Evolutionary conservation across 2,888 invertebrate genomes (phyloP).

Genomic region (Subacronicta megacephala): DNA sequence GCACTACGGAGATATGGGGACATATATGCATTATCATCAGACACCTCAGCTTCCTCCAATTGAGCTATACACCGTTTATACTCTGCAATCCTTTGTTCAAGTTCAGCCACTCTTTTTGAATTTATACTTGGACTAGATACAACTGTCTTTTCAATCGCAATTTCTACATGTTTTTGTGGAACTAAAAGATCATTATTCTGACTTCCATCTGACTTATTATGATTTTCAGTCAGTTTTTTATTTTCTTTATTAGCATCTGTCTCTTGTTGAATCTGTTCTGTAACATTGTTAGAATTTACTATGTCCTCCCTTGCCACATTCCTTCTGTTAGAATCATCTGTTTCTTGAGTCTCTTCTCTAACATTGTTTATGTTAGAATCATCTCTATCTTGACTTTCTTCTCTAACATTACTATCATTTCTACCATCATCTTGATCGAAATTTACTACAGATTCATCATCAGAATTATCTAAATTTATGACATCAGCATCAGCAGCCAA

Average conservation of each 20-base stretch:
- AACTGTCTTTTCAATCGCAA: background rate
- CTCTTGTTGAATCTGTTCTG: no score
- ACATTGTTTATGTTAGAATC: background rate
- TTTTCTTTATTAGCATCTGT: slow-evolving; percentile 11
- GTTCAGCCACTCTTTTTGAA: slow-evolving; percentile 31
- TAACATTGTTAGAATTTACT: background rate
- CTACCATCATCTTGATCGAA: slow-evolving; percentile 43
- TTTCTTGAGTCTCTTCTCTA: background rate
- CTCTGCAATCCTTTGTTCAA: slow-evolving; percentile 62
- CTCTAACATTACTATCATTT: slow-evolving; percentile 7
- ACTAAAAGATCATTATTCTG: slow-evolving; percentile 27
- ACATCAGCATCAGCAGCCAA: slow-evolving; percentile 55
- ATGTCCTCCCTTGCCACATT: background rate
- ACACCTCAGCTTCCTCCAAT: slow-evolving; percentile 69
- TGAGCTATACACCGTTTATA: slow-evolving; percentile 58
- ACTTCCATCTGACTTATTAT: background rate
- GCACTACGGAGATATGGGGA: slow-evolving; percentile 32
- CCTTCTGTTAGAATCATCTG: slow-evolving; percentile 8
- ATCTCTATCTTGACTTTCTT: background rate
- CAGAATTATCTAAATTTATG: slow-evolving; percentile 56
- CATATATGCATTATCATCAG: slow-evolving; percentile 27
- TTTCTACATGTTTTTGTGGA: slow-evolving; percentile 5
- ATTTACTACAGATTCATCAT: slow-evolving; percentile 36
- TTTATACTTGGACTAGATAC: background rate
- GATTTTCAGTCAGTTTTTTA: background rate